These are phyloP conservation scores for Monoplex corrugatus DNA, from an alignment of 2,888 invertebrate genomes.

Conservation along the genomic window DNA sequence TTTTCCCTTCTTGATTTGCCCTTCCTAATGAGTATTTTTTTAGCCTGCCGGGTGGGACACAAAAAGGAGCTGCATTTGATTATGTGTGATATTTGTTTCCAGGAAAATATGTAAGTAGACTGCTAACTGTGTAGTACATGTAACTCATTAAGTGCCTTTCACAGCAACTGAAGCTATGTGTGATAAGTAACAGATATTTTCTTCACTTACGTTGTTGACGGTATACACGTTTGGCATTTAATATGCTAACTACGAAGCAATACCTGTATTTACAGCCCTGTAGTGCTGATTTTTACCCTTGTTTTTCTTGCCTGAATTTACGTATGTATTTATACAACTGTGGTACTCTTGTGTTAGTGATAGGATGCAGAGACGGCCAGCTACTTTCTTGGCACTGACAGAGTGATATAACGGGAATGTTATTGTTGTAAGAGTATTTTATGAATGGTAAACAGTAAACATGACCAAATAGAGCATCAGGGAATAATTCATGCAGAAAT, in stretches of 20 bases:
- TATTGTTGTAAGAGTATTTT: background rate
- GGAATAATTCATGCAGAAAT: background rate
- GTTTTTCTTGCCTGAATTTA: background rate
- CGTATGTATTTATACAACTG: too few species aligned
- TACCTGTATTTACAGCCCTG: background rate
- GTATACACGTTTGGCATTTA: background rate
- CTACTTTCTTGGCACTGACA: background rate
- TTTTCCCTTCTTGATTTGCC: too few species aligned
- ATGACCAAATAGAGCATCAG: background rate
- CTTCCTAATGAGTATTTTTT: too few species aligned
- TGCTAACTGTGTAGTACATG: background rate
- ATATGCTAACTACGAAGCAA: background rate
- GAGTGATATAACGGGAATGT: too few species aligned
- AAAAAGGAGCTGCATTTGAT: too few species aligned
- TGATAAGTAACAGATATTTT: too few species aligned
- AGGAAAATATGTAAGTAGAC: background rate
- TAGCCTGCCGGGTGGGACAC: too few species aligned
- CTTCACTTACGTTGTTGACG: background rate
- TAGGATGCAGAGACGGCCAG: background rate
- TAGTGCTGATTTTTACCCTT: background rate
- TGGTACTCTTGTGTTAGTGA: background rate
- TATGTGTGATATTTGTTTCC: too few species aligned
- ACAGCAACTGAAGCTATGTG: background rate
- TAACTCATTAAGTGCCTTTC: slow-evolving; percentile 10
- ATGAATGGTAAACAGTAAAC: too few species aligned